A percentile compares a stretch with the other conserved stretches of the same genome.
phyloP scores from a whole-genome alignment of 2,888 invertebrate genomes.

The Pseudococcus jackbeardsleyi region DNA sequence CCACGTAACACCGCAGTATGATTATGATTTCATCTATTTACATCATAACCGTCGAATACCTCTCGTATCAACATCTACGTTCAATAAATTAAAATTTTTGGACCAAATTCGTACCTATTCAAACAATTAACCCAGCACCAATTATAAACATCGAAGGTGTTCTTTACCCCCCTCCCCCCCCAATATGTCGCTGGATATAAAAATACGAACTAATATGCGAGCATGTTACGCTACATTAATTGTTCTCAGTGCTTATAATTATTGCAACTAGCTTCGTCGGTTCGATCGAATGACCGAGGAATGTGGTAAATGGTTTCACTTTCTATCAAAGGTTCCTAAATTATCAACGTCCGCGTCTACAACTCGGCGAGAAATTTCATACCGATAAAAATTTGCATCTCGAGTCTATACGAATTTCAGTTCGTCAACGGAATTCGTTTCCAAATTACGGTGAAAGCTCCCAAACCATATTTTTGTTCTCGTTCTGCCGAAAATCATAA shows the following conservation, averaged over 20 bases:
- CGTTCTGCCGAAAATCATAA: neutral
- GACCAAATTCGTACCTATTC: constrained; percentile 32
- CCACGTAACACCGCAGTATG: neutral
- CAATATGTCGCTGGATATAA: too few relatives aligned
- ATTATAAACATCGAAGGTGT: neutral
- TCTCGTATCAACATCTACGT: neutral
- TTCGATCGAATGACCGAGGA: constrained; percentile 55
- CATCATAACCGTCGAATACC: neutral
- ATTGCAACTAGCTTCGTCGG: constrained; percentile 49
- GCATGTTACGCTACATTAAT: constrained; percentile 63
- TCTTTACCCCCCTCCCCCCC: too few relatives aligned
- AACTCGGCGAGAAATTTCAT: constrained; percentile 1
- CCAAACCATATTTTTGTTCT: neutral
- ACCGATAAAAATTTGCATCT: constrained; percentile 23
- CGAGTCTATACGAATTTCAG: neutral
- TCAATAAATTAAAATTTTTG: neutral
- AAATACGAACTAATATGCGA: neutral
- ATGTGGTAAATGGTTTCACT: constrained; percentile 61
- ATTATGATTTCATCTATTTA: constrained; percentile 25
- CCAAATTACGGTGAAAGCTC: constrained; percentile 14
- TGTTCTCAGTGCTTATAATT: constrained; percentile 53
- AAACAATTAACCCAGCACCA: neutral
- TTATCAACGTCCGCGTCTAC: neutral
- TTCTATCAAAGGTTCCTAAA: constrained; percentile 57
- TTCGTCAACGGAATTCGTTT: neutral